phyloP scores from a whole-genome alignment of 64 coral and sea anemone genomes.

The Actinia tenebrosa region DNA sequence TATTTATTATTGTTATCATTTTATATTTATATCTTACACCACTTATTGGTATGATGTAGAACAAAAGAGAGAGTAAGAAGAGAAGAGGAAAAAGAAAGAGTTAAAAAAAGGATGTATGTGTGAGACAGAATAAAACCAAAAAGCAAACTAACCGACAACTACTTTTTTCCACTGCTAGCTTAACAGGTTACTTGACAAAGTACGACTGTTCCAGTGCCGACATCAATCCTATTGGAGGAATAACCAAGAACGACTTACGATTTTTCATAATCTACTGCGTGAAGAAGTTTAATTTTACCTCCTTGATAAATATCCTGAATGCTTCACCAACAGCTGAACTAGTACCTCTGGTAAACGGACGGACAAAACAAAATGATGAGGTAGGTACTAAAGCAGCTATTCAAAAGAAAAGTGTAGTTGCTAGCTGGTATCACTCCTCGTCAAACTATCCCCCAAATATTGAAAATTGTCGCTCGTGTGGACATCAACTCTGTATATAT shows the following conservation, averaged over 20 bases:
- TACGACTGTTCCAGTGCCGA: slow-evolving; percentile 97
- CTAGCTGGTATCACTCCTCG: no score
- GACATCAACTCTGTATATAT: no score
- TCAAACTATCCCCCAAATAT: no score
- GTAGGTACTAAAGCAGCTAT: slow-evolving; percentile 7
- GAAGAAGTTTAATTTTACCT: slow-evolving; percentile 91
- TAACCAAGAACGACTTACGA: slow-evolving; percentile 84
- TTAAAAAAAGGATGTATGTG: no score
- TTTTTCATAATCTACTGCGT: slow-evolving; percentile 94
- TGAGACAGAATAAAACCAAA: no score
- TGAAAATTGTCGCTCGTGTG: no score
- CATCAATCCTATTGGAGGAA: slow-evolving; percentile 96
- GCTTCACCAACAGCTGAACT: slow-evolving; percentile 88
- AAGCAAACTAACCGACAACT: no score
- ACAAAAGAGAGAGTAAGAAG: no score
- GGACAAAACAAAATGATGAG: slow-evolving; percentile 90
- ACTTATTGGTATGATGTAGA: no score
- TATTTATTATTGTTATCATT: no score
- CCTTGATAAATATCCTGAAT: slow-evolving; percentile 87
- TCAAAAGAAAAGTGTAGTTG: slow-evolving; percentile 45
- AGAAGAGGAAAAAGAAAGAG: no score
- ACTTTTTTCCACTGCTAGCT: slow-evolving; percentile 14
- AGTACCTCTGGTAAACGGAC: slow-evolving; percentile 74
- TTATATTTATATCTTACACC: no score
- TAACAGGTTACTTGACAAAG: slow-evolving; percentile 91